Conservation (phyloP, 2,113 vertebrate species). For the Syngnathoides biaculeatus region DNA sequence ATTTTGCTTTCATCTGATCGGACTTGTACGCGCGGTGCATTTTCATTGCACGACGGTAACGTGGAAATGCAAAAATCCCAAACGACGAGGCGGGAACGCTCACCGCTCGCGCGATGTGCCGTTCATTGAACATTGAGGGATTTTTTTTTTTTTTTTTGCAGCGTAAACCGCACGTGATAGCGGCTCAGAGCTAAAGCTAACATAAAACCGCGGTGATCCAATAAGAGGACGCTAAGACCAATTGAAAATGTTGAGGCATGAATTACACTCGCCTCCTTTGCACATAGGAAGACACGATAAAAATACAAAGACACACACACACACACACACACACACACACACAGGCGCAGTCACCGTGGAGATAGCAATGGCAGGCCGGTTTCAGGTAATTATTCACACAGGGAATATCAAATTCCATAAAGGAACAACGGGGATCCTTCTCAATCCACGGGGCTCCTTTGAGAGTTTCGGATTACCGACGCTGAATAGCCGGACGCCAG, state of each 20-base stretch:
- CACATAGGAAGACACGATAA: background rate
- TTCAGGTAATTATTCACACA: background rate
- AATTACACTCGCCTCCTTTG: background rate
- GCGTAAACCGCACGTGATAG: background rate
- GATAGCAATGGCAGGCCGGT: background rate
- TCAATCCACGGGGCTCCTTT: background rate
- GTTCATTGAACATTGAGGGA: background rate
- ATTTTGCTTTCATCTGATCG: too few relatives aligned
- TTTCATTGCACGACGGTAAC: too few relatives aligned
- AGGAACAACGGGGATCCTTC: background rate
- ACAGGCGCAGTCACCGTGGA: background rate
- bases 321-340: background rate
- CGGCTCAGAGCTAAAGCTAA: background rate
- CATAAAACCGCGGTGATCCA: background rate
- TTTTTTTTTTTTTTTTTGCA: background rate
- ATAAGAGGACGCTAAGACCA: background rate
- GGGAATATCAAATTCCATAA: constrained; percentile 4
- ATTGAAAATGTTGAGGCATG: background rate
- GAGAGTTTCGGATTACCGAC: background rate
- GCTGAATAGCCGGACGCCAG: background rate
- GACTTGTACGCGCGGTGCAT: too few relatives aligned
- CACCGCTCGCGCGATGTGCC: too few relatives aligned
- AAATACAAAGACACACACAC: too few relatives aligned
- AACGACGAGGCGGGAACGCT: too few relatives aligned
- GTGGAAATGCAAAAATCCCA: too few relatives aligned